These are phyloP conservation scores for Chrysomela aeneicollis DNA, from an alignment of 2,888 invertebrate genomes.

Conservation along the genomic window DNA sequence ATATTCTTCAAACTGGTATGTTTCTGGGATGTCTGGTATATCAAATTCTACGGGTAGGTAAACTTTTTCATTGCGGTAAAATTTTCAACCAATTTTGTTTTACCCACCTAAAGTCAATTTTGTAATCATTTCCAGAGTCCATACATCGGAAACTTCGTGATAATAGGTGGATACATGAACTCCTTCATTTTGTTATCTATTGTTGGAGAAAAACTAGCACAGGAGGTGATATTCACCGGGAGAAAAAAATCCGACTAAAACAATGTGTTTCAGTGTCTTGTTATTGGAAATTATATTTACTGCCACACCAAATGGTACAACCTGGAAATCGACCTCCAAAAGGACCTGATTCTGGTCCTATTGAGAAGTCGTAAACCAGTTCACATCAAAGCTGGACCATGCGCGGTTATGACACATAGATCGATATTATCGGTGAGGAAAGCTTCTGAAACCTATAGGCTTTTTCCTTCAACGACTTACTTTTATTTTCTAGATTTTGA, in stretches of 20 bases:
- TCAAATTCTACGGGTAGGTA: constrained; percentile 7
- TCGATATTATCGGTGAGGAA: constrained; percentile 31
- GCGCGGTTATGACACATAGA: constrained; percentile 32
- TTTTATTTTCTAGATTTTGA: constrained; percentile 35
- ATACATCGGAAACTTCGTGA: neutral
- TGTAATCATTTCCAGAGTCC: constrained; percentile 1
- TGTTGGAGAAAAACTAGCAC: neutral
- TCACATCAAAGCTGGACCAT: constrained; percentile 35
- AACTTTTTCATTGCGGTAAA: no score
- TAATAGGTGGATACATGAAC: neutral
- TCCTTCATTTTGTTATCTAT: neutral
- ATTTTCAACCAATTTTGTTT: no score
- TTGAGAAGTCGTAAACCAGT: constrained; percentile 33
- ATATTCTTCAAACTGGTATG: constrained; percentile 19
- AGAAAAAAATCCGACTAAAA: neutral
- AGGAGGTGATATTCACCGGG: neutral
- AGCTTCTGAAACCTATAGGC: neutral
- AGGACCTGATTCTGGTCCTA: constrained; percentile 36
- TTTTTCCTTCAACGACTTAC: neutral
- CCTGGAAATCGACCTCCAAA: constrained; percentile 34
- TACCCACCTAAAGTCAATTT: no score
- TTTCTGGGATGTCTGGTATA: constrained; percentile 20
- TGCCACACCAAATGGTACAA: constrained; percentile 35
- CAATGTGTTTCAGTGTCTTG: neutral
- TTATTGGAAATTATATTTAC: neutral